Evolutionary conservation across 2,113 vertebrate genomes (phyloP), one percentile per base, ranked within the genome.

Genomic region (Neoarius graeffei): DNA sequence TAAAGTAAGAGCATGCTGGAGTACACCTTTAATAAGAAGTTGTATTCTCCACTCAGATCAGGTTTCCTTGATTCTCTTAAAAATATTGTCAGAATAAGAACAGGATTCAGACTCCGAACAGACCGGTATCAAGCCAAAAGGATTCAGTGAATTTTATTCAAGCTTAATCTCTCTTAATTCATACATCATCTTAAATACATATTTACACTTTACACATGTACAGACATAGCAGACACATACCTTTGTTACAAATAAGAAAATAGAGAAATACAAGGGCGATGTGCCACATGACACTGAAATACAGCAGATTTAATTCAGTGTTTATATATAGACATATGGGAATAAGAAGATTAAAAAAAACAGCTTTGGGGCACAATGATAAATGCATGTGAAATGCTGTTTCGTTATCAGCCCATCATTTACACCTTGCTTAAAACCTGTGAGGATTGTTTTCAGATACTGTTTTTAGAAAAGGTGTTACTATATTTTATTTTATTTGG

Each of bases 191-290:
- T 91, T 91, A 92, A 88, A 94, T 95, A 96, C 94, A 95, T 95
- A 95, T 96, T 88, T 95, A 95, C 91, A 93, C 94, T 96, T 88
- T 95, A 95, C 91, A 93, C 93, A 95, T 94, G 92, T 96, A 95
- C 93, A 94, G 86, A 79, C 80, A 91, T 91, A 94, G 91, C 67
- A 92, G 92, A 92, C 93, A 89, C 87, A 94, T 92, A 94, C 89
- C 91, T 94, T 86, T 91, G 91, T 93, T 93, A 93, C 93, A 89
- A 71, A 91, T 94, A 94, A 87, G 92, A 95, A 94, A 94, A 95
- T 93, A 94, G 92, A 93, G 88, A 81, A 62, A 81, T 50, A 62
- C 74, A 85, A 87, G 74, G 91, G 93, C 94, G 95, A 94, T 95
- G 95, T 96, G 95, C 93, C 94, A 94, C 94, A 95, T 94, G 66